Evolutionary conservation across 2,113 vertebrate genomes (phyloP), one percentile per base, ranked within the genome.

Genomic region (Petromus typicus): DNA sequence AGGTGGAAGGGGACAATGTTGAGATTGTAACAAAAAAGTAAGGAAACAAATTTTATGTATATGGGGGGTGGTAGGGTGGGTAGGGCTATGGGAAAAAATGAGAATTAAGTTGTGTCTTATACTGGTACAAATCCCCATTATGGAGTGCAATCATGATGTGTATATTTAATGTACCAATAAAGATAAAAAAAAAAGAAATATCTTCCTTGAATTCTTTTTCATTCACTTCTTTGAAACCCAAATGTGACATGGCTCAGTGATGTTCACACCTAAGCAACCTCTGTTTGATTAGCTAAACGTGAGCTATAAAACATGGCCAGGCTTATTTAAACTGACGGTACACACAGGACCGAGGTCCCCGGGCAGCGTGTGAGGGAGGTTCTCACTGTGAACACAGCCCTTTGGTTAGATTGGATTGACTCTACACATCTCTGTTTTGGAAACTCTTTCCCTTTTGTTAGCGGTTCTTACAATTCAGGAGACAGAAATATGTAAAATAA

Each of bases 401-500:
- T 51, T 93, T 96, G 61, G 78, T 95, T 96, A 40, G 83, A 82
- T 83, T 92, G 85, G 67, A 73, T 66, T 23, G 17, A 16, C 5
- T 64, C 40, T 95, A 91, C 61, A 95, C 83, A 48, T 85, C 13
- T 89, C n/a, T 86, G 43, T 92, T 92, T 94, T 81, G 86, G 37
- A 66, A 90, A 73, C 23, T 78, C 66, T 90, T 96, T 96, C 92
- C 89, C 73, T 83, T 92, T 56, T 96, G 34, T 92, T 87, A 92
- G 81, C 75, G 54, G 9, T 95, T 95, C 20, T 23, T 89, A 1
- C 56, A 86, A 67, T 92, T 90, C 92, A 83, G n/a, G 75, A 94
- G 96, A 89, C 23, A 87, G 22, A 4, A 91, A 25, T 89, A 25
- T 20, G 5, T 88, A 83, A 34, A 91, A 34, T 89, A 93, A 78